A percentile compares a stretch with the other conserved stretches of the same genome.
These are phyloP conservation scores for Leucophora obtusa DNA, from an alignment of 2,888 invertebrate genomes.

Conservation along the genomic window DNA sequence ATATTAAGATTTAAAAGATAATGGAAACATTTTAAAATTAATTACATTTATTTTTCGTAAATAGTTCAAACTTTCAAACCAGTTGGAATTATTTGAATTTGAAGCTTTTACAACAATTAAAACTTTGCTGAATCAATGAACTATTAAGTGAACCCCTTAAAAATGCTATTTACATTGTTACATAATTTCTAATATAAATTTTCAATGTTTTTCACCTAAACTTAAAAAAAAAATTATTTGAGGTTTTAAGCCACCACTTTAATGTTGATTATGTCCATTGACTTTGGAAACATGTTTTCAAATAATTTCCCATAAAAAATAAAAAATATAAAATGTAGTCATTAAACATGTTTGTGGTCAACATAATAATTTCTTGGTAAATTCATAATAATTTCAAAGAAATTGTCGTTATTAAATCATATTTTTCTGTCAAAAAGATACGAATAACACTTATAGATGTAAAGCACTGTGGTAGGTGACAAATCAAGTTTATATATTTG, in stretches of 20 bases:
- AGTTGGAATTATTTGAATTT: too few relatives aligned
- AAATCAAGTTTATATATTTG: background rate
- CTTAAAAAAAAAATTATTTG: background rate
- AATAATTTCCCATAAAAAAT: constrained; percentile 36
- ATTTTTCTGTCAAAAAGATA: constrained; percentile 31
- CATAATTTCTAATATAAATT: background rate
- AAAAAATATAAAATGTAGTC: constrained; percentile 14
- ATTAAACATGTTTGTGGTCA: constrained; percentile 21
- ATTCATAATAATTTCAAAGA: constrained; percentile 51
- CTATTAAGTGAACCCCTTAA: constrained; percentile 20
- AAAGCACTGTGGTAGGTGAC: background rate
- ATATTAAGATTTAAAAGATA: too few relatives aligned
- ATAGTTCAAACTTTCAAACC: too few relatives aligned
- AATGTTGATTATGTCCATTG: constrained; percentile 17
- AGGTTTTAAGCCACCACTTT: background rate
- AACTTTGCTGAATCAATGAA: constrained; percentile 19
- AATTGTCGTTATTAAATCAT: constrained; percentile 55
- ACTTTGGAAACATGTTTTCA: constrained; percentile 33
- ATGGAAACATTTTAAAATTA: too few relatives aligned
- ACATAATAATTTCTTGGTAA: constrained; percentile 19
- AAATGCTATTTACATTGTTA: constrained; percentile 7
- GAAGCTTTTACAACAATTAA: too few relatives aligned
- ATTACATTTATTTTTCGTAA: too few relatives aligned
- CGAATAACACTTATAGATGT: constrained; percentile 5
- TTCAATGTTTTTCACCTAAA: constrained; percentile 12